Base-by-base conservation (phyloP, 2,113 vertebrate species). In the Istiophorus platypterus region DNA sequence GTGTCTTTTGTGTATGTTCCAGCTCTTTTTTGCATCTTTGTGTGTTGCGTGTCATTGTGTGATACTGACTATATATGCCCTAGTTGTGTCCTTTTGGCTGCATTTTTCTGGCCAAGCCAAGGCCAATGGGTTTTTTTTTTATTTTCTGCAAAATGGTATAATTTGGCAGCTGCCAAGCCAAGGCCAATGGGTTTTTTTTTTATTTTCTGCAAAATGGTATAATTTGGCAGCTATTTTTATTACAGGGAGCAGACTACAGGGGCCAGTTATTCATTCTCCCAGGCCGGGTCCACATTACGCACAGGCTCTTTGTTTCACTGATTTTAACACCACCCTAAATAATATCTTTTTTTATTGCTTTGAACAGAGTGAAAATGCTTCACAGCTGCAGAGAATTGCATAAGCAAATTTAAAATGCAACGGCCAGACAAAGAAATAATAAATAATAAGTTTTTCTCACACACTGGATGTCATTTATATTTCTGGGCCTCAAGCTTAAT, bases 171-270 rank as follows among this genome's bases (percentile, higher is more conserved):
- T 96, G n/a, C n/a, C n/a, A n/a, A n/a, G n/a, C n/a, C n/a, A n/a
- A n/a, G n/a, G n/a, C n/a, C n/a, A n/a, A n/a, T n/a, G n/a, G n/a
- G n/a, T n/a, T n/a, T n/a, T n/a, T n/a, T n/a, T n/a, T 89, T 92
- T 76, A 68, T 80, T 88, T 67, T 76, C 72, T 85, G 73, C 80
- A 91, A 89, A 90, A 91, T 89, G 89, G 92, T 96, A 94, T 95
- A 95, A 96, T 96, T 95, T 94, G 73, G 91, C 88, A 66, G 81
- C 93, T 96, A 96, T 95, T 95, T 95, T 94, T 94, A 89, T 85
- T 86, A 85, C 87, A 81, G 61, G 65, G 79, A 90, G 75, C 85
- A 89, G 81, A 90, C 86, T 88, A 45, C 87, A 89, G 82, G 76
- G 70, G 64, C 86, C 85, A 74, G 72, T 76, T 78, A 78, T 86